These are phyloP conservation scores for Syngnathus acus DNA, from an alignment of 2,797 vertebrate genomes.

Conservation along the genomic window DNA sequence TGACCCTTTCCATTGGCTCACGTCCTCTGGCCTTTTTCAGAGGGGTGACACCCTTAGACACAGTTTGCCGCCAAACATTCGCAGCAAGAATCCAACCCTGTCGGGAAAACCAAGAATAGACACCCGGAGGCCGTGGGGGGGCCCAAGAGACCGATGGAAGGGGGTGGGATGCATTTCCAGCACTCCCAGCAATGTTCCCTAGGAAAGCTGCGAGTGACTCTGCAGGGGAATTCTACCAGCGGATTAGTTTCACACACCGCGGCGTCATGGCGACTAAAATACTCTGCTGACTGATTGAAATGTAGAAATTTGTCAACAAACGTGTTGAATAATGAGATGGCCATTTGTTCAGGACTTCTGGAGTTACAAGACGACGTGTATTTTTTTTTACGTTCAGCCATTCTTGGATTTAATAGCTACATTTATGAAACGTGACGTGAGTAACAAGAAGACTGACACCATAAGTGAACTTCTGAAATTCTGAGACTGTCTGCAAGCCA, in stretches of 20 bases:
- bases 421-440: not conserved
- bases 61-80: constrained; percentile 44
- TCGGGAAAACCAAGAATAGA: constrained; percentile 66
- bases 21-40: constrained; percentile 25
- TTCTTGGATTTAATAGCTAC: not conserved
- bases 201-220: constrained; percentile 32
- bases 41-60: constrained; percentile 19
- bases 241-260: constrained; percentile 41
- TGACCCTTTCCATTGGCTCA: constrained; percentile 1
- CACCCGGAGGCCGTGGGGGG: constrained; percentile 36
- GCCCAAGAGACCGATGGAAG: constrained; percentile 23
- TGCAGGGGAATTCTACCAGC: constrained; percentile 45
- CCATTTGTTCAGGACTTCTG: constrained; percentile 24
- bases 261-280: constrained; percentile 42
- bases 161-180: constrained; percentile 50
- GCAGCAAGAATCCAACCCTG: constrained; percentile 52
- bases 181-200: constrained; percentile 35
- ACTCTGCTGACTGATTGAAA: constrained; percentile 46
- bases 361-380: constrained; percentile 16
- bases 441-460: no score
- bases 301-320: constrained; percentile 53
- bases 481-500: no score
- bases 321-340: constrained; percentile 29
- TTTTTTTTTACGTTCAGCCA: not conserved
- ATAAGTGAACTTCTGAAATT: no score